Evolutionary conservation across 2,888 invertebrate species (phyloP), one percentile per base, ranked within the genome.

Genomic region (Lapara coniferarum): DNA sequence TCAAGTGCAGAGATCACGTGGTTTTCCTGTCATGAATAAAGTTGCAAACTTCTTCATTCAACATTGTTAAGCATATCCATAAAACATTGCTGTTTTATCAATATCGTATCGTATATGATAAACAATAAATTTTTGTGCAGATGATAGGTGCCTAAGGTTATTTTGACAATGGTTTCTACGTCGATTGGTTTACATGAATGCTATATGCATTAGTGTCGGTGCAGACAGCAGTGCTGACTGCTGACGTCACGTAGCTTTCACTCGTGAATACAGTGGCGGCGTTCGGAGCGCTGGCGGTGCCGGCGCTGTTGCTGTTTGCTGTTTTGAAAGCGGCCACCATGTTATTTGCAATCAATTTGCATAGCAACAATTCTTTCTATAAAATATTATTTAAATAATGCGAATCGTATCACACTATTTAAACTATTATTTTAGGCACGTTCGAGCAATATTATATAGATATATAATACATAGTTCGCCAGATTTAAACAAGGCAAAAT

Each of bases 201-300:
- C 57, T 76, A n/a, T 74, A 71, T 70, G 71, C 53, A 68, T 73
- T 71, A 52, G 25, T 59, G 16, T 46, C 37, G 16, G 56, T 70
- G 76, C 71, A 37, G 8, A 8, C 37, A 37, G 37, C 75, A 71
- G 81, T 81, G 87, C 87, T 86, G 87, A 84, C 83, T 80, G 74
- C 75, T 89, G 90, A 88, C 86, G 90, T 88, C 88, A 89, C 76
- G 71, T 76, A 80, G 88, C 91, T 92, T 92, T 91, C 92, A 87
- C 91, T 88, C 72, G 79, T 74, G 73, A 75, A 67, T 72, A 70
- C 73, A 72, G 73, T 68, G 74, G 73, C 73, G 71, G 58, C 56
- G 58, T n/a, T 58, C 58, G 13, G 37, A 37, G 37, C 8, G 37
- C 37, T 37, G 37, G 16, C 59, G 59, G 12, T 46, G 49, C 12